phyloP scores from a whole-genome alignment of 2,797 vertebrate genomes.

The Cichlasoma orientale region DNA sequence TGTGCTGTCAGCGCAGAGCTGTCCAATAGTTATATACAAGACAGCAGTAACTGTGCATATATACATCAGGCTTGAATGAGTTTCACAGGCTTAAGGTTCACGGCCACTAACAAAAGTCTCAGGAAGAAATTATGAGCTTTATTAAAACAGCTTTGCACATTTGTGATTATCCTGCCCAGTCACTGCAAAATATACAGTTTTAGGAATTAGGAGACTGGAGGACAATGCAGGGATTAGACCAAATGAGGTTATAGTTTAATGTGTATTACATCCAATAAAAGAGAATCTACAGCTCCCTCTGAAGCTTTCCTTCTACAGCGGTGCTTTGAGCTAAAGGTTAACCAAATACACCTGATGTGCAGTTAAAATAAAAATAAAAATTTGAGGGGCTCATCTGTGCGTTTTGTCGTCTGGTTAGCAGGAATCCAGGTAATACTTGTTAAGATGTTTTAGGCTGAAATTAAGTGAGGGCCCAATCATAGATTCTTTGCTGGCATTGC shows the following conservation, averaged over 20 bases:
- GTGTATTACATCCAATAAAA: background rate
- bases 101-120: background rate
- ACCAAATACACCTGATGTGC: background rate
- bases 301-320: background rate
- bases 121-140: background rate
- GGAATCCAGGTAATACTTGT: no score
- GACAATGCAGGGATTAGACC: background rate
- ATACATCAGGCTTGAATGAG: background rate
- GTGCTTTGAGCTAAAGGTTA: background rate
- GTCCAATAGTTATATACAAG: constrained; percentile 20
- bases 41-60: constrained; percentile 20
- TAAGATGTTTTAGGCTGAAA: no score
- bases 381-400: background rate
- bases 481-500: no score
- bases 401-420: background rate
- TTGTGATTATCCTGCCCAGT: background rate
- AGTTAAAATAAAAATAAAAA: background rate
- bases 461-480: no score
- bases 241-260: background rate
- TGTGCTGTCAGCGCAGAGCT: constrained; percentile 35
- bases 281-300: background rate
- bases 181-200: background rate
- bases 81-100: background rate
- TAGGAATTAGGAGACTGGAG: background rate
- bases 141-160: background rate